phyloP scores from a whole-genome alignment of 2,113 vertebrate genomes.

The Lepisosteus osseus region DNA sequence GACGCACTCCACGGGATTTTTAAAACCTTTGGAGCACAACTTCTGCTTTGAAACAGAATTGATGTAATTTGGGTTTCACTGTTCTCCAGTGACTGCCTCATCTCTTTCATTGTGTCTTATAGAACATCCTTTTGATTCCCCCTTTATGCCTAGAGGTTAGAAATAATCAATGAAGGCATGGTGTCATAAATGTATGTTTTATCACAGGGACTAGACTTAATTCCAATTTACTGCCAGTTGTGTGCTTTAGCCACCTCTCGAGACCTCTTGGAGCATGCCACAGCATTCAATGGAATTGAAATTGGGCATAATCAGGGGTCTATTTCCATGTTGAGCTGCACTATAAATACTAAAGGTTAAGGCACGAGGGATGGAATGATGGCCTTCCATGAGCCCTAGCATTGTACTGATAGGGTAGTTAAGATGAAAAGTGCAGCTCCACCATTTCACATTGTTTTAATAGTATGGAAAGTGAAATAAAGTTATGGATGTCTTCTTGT shows the following conservation, averaged over 20 bases:
- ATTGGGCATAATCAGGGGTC: slow-evolving; percentile 54
- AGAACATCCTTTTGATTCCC: slow-evolving; percentile 48
- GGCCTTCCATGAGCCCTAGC: background rate
- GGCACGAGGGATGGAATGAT: background rate
- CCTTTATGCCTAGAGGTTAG: slow-evolving; percentile 31
- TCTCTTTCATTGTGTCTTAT: slow-evolving; percentile 16
- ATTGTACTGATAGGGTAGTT: too few relatives aligned
- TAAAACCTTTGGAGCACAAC: slow-evolving; percentile 37
- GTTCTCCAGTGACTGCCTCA: slow-evolving; percentile 12
- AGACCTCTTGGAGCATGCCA: slow-evolving; percentile 57
- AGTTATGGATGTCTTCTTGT: background rate
- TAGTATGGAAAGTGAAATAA: too few relatives aligned
- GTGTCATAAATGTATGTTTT: slow-evolving; percentile 64
- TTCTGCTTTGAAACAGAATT: slow-evolving; percentile 6
- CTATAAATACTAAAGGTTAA: background rate
- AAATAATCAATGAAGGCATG: slow-evolving; percentile 49
- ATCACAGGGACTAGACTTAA: slow-evolving; percentile 52
- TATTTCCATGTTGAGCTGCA: slow-evolving; percentile 10
- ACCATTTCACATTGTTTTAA: too few relatives aligned
- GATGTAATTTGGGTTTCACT: slow-evolving; percentile 15
- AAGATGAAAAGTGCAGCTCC: too few relatives aligned
- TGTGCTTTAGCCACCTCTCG: slow-evolving; percentile 44
- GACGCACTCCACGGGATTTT: slow-evolving; percentile 46
- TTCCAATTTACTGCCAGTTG: slow-evolving; percentile 1
- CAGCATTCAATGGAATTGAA: slow-evolving; percentile 59